These are phyloP conservation scores for Samia ricini DNA, from an alignment of 1,140 invertebrate species.

Conservation along the genomic window DNA sequence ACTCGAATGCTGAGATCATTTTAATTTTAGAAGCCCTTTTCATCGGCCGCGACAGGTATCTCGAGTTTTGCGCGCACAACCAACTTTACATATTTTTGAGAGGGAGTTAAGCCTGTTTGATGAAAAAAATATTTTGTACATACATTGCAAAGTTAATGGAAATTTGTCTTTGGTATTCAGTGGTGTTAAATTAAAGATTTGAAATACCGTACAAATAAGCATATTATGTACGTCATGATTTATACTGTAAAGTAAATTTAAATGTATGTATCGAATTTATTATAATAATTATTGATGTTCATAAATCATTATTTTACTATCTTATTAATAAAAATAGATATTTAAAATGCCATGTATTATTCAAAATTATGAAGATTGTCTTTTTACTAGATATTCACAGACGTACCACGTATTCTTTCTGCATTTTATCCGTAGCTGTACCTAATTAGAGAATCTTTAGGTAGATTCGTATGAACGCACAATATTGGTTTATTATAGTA, in stretches of 20 bases:
- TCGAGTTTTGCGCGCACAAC: slow-evolving; percentile 42
- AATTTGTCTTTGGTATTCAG: slow-evolving; percentile 68
- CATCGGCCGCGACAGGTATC: slow-evolving; percentile 33
- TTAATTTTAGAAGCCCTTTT: slow-evolving; percentile 63
- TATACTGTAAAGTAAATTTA: not conserved
- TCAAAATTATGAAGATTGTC: too few species aligned
- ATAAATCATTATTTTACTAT: too few species aligned
- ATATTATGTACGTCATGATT: not conserved
- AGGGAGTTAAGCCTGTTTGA: slow-evolving; percentile 69
- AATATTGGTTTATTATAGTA: too few species aligned
- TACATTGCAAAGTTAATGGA: slow-evolving; percentile 64
- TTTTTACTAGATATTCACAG: too few species aligned
- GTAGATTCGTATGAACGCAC: too few species aligned
- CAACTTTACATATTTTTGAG: slow-evolving; percentile 73
- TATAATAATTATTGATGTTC: too few species aligned
- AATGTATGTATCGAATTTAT: not conserved
- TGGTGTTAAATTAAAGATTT: slow-evolving; percentile 36
- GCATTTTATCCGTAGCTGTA: too few species aligned
- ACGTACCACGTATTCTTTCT: too few species aligned
- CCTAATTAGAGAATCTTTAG: too few species aligned
- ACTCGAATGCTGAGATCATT: slow-evolving; percentile 72
- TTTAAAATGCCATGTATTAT: too few species aligned
- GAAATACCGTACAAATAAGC: not conserved
- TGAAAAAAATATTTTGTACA: slow-evolving; percentile 61
- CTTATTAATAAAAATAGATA: too few species aligned